phyloP scores from a whole-genome alignment of 2,797 vertebrate genomes.

The Microctenopoma steveboyesi region DNA sequence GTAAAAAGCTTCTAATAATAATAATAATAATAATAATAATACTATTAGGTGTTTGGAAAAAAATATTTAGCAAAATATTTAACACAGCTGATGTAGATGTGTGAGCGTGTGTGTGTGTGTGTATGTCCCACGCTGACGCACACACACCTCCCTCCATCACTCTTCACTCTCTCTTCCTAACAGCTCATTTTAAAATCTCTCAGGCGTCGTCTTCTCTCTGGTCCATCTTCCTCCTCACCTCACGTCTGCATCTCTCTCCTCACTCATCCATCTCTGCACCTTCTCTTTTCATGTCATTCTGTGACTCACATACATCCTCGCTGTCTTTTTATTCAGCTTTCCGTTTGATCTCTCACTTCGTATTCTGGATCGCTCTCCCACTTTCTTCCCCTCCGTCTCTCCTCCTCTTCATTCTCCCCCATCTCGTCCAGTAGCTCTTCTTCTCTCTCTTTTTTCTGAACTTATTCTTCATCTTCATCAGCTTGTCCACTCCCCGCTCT shows the following conservation, averaged over 20 bases:
- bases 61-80: no score
- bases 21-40: no score
- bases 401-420: neutral
- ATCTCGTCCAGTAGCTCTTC: neutral
- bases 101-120: neutral
- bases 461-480: constrained; percentile 23
- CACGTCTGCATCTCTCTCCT: constrained; percentile 1
- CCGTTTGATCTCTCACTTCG: constrained; percentile 60
- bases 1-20: no score
- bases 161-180: neutral
- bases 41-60: neutral
- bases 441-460: constrained; percentile 10
- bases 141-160: constrained; percentile 5
- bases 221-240: neutral
- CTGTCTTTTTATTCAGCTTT: constrained; percentile 42
- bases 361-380: constrained; percentile 36
- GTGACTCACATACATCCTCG: constrained; percentile 27
- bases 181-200: neutral
- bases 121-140: neutral
- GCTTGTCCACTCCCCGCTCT: constrained; percentile 5
- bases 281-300: constrained; percentile 20
- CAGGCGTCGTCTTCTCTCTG: constrained; percentile 6
- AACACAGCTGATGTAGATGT: constrained; percentile 5
- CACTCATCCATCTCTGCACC: neutral
- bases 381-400: neutral